Evolutionary conservation across 2,888 invertebrate species (phyloP), one percentile per base, ranked within the genome.

Genomic region (Odontothrips loti): DNA sequence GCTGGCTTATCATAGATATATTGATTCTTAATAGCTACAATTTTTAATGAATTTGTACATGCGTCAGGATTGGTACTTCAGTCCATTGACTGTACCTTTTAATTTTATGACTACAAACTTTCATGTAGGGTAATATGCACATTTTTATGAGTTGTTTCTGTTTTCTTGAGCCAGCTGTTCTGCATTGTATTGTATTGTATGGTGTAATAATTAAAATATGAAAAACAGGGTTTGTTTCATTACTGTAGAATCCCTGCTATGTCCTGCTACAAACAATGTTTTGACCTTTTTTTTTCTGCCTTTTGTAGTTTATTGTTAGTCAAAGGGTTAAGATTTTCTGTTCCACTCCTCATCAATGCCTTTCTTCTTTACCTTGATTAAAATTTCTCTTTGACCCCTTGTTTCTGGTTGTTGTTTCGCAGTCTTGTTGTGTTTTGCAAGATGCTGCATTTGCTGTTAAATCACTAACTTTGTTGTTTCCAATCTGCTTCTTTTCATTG

Each of bases 161-260:
- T 75, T 75, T 75, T 58, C 20, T n/a, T 17, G 12, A 75, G 68
- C 68, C 68, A 75, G 68, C 23, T 75, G 9, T 27, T 75, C 68
- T 75, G 68, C 68, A 23, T n/a, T 75, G 27, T 75, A 75, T 27
- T 75, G 68, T 75, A 75, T 75, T 75, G 68, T 75, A 75, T 75
- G 68, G 68, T 75, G 68, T 75, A 75, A 75, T 27, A 23, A 75
- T 75, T 75, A 75, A 75, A 75, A 27, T 23, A 9, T 75, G 68
- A 75, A 75, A 75, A 75, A 75, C 68, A 75, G 68, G 68, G 68
- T 75, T 75, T 75, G 68, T 75, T 75, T 75, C 68, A 75, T 75
- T 75, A 75, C 68, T 75, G 68, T 75, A 75, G 68, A 27, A 75
- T 75, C 68, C 68, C 68, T 75, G 68, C 68, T 27, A 75, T 75